Evolutionary conservation across 2,797 vertebrate genomes (phyloP).

Genomic region (Nannoperca obscura): DNA sequence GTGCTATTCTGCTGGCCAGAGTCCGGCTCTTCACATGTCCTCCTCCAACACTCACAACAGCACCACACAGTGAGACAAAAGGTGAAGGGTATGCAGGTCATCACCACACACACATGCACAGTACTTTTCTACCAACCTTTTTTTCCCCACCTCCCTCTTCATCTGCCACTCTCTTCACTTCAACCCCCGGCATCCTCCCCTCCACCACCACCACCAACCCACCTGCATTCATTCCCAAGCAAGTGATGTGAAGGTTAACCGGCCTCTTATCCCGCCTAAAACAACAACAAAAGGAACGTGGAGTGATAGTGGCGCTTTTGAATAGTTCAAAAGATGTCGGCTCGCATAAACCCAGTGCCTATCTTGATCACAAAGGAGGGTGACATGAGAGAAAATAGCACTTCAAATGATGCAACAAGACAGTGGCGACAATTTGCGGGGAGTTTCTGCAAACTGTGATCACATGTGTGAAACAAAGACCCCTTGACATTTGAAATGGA

Average conservation of each 20-base stretch:
- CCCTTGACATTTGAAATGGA: conserved; percentile 72
- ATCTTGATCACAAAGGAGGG: conserved; percentile 70
- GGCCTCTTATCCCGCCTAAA: conserved; percentile 68
- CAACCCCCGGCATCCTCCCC: conserved; percentile 24
- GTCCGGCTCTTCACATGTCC: conserved; percentile 68
- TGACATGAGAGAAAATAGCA: conserved; percentile 66
- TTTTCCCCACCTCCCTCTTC: conserved; percentile 57
- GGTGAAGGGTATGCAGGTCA: conserved; percentile 82
- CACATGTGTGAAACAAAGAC: conserved; percentile 72
- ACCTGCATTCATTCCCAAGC: conserved; percentile 56
- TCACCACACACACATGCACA: conserved; percentile 36
- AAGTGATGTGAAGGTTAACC: conserved; percentile 73
- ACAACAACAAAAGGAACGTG: conserved; percentile 71
- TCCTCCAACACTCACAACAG: conserved; percentile 70
- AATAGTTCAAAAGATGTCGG: conserved; percentile 72
- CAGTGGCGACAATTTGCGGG: conserved; percentile 66
- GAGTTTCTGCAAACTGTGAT: conserved; percentile 74
- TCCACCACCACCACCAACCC: conserved; percentile 27
- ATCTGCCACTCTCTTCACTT: conserved; percentile 63
- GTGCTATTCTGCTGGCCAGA: conserved; percentile 69
- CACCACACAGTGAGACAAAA: conserved; percentile 77
- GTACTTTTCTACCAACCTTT: conserved; percentile 33
- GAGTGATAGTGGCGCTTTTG: conserved; percentile 59
- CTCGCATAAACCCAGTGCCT: conserved; percentile 45
- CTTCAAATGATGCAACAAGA: conserved; percentile 78